These are phyloP conservation scores for Pentamera pediparva DNA, from an alignment of 53 echinoderm and acorn worm species.

Conservation along the genomic window DNA sequence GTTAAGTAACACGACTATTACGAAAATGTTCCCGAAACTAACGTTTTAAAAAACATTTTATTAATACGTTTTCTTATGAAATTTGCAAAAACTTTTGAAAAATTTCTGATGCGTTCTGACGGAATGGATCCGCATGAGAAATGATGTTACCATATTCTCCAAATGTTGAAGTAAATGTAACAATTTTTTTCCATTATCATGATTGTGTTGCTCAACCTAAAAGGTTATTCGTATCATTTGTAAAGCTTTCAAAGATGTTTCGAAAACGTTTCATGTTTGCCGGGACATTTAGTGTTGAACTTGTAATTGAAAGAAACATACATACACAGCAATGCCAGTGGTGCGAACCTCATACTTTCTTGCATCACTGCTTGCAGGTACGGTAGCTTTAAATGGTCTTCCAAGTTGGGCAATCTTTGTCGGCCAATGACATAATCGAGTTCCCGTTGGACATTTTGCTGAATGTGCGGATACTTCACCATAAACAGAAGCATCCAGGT, in stretches of 20 bases:
- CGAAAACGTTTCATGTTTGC: no score
- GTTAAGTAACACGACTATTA: no score
- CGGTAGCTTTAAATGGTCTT: neutral
- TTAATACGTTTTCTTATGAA: no score
- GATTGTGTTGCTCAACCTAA: neutral
- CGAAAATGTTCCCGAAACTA: no score
- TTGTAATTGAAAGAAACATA: neutral
- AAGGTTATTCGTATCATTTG: neutral
- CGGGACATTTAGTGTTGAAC: neutral
- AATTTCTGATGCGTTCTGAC: no score
- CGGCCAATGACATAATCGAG: conserved; percentile 4
- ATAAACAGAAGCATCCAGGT: conserved; percentile 7
- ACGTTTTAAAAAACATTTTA: no score
- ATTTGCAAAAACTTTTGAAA: no score
- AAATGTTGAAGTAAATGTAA: no score
- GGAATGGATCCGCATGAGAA: no score
- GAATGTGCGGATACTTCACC: conserved; percentile 28
- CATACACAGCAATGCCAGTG: conserved; percentile 16
- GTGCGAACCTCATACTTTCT: conserved; percentile 7
- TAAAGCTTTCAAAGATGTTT: neutral
- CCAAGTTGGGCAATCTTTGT: neutral
- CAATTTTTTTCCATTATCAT: no score
- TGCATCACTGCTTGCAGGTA: conserved; percentile 4
- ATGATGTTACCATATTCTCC: no score
- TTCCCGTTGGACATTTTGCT: conserved; percentile 11